A percentile compares a stretch with the other conserved stretches of the same genome.
phyloP scores from a whole-genome alignment of 2,888 invertebrate species.

The Aleiodes alternator region DNA sequence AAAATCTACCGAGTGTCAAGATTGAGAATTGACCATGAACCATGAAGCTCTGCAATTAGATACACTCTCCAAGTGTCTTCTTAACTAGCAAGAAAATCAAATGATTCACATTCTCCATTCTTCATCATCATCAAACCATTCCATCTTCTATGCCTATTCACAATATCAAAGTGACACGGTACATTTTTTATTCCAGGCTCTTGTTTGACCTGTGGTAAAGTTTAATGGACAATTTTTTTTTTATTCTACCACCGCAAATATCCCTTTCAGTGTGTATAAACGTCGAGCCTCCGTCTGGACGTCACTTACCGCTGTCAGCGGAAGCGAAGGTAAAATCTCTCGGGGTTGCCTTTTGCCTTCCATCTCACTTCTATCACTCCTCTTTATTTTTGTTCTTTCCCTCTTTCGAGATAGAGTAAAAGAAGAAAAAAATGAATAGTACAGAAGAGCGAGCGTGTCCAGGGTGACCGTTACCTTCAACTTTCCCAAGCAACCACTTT shows the following conservation, averaged over 20 bases:
- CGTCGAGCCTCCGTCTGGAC: slow-evolving; percentile 48
- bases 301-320: slow-evolving; percentile 58
- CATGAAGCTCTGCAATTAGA: slow-evolving; percentile 22
- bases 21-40: background rate
- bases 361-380: slow-evolving; percentile 28
- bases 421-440: slow-evolving; percentile 11
- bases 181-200: slow-evolving; percentile 41
- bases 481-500: slow-evolving; percentile 53
- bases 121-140: background rate
- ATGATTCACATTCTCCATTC: too few relatives aligned
- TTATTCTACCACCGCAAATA: slow-evolving; percentile 51
- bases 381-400: slow-evolving; percentile 3
- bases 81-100: too few relatives aligned
- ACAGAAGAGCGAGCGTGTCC: slow-evolving; percentile 38
- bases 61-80: background rate
- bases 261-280: slow-evolving; percentile 49
- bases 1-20: slow-evolving; percentile 3
- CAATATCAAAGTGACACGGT: slow-evolving; percentile 35
- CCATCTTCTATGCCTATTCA: slow-evolving; percentile 4
- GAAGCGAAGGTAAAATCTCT: slow-evolving; percentile 54
- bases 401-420: background rate
- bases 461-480: slow-evolving; percentile 55
- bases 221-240: slow-evolving; percentile 53
- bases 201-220: slow-evolving; percentile 46
- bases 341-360: slow-evolving; percentile 41